A percentile compares a stretch with the other conserved stretches of the same genome.
phyloP scores from a whole-genome alignment of 2,888 invertebrate genomes.

The Campaea margaritaria region DNA sequence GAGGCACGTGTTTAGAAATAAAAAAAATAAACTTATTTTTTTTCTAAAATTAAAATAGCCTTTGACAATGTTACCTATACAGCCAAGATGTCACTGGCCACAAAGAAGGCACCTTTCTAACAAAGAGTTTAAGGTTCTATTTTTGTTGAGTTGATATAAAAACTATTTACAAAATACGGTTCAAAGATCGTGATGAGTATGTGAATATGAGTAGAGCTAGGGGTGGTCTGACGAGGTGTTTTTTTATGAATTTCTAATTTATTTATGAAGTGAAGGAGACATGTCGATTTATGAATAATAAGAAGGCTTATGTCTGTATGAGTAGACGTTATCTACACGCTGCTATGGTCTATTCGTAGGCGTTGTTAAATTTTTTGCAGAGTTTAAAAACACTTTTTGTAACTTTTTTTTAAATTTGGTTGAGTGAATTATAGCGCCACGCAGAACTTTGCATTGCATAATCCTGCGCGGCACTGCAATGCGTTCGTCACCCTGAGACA shows the following conservation, averaged over 20 bases:
- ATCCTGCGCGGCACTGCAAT: too few relatives aligned
- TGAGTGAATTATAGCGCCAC: too few relatives aligned
- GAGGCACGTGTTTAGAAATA: conserved; percentile 50
- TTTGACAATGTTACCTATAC: conserved; percentile 13
- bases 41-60: conserved; percentile 8
- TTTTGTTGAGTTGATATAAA: conserved; percentile 25
- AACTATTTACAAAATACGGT: conserved; percentile 20
- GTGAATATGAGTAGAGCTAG: conserved; percentile 54
- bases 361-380: not conserved
- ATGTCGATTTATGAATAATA: conserved; percentile 76
- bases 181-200: conserved; percentile 56
- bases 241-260: conserved; percentile 70
- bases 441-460: too few relatives aligned
- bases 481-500: too few relatives aligned
- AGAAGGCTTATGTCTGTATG: conserved; percentile 51
- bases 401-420: too few relatives aligned
- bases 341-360: not conserved
- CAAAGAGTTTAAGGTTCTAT: conserved; percentile 32
- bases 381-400: too few relatives aligned
- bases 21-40: conserved; percentile 26
- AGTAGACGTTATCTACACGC: conserved; percentile 24
- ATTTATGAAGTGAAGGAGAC: conserved; percentile 74
- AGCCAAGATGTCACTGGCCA: conserved; percentile 9
- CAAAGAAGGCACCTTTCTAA: conserved; percentile 21
- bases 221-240: conserved; percentile 66